Conservation (phyloP, 2,113 vertebrate species). For the Oxyruncus cristatus region DNA sequence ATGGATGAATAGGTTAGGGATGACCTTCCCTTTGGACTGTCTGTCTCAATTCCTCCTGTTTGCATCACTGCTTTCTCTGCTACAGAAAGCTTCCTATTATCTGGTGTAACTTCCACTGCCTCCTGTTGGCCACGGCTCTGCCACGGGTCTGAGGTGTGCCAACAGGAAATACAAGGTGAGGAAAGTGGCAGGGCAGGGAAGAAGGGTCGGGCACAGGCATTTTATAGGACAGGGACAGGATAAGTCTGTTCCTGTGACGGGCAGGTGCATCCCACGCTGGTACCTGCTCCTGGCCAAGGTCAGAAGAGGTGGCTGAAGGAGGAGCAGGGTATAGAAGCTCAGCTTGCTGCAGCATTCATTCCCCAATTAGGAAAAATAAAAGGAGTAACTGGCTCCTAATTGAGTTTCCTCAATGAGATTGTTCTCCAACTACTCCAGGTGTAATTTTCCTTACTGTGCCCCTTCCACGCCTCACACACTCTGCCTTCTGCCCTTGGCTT, state of each 20-base stretch:
- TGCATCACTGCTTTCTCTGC: neutral
- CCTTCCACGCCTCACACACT: neutral
- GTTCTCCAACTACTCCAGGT: neutral
- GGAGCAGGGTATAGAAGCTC: neutral
- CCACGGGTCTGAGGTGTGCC: neutral
- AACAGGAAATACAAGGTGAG: neutral
- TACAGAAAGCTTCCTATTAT: neutral
- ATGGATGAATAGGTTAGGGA: neutral
- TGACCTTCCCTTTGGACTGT: neutral
- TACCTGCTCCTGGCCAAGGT: neutral
- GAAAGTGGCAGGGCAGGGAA: neutral
- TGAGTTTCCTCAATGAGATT: neutral
- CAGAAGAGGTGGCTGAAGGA: neutral
- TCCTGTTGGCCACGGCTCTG: neutral
- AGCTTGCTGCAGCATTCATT: neutral
- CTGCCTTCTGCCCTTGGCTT: neutral
- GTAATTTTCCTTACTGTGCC: neutral
- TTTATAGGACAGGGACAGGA: neutral
- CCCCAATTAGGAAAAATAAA: neutral
- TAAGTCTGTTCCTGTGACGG: neutral
- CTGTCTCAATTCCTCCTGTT: neutral
- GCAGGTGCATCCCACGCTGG: neutral
- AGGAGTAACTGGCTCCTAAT: neutral
- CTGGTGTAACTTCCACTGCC: neutral
- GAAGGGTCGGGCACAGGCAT: neutral